A percentile compares a stretch with the other conserved stretches of the same genome.
Conservation (phyloP, 2,888 invertebrate genomes). For the Achlya flavicornis region DNA sequence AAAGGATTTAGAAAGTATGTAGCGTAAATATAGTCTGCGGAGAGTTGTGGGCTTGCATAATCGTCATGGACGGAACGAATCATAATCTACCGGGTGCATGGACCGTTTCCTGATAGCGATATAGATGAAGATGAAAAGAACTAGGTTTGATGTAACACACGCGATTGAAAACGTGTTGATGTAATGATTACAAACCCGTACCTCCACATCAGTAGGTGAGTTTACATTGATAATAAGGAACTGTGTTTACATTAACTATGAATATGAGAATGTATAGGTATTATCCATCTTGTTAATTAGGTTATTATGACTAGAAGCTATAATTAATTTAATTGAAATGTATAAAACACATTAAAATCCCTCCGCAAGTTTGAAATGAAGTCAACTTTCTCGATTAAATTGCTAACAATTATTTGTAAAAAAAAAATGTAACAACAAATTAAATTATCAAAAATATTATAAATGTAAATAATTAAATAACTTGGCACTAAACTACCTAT, state of each 20-base stretch:
- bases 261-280: neutral
- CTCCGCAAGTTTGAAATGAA: too few relatives aligned
- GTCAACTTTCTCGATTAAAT: too few relatives aligned
- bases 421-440: too few relatives aligned
- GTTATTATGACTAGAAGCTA: neutral
- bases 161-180: conserved; percentile 28
- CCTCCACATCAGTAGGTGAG: neutral
- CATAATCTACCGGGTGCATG: neutral
- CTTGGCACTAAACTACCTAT: conserved; percentile 64
- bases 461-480: neutral
- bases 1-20: conserved; percentile 38
- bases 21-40: conserved; percentile 14
- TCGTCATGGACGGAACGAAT: conserved; percentile 11
- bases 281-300: neutral
- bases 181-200: conserved; percentile 21
- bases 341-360: neutral
- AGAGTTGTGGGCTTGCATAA: conserved; percentile 18
- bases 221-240: neutral
- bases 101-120: conserved; percentile 22
- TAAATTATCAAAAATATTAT: neutral
- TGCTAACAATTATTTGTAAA: too few relatives aligned
- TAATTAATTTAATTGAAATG: neutral
- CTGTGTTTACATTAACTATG: neutral
- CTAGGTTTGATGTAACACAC: conserved; percentile 26
- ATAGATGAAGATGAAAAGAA: conserved; percentile 24